Evolutionary conservation across 2,113 vertebrate species (phyloP).

Genomic region (Fukomys damarensis): DNA sequence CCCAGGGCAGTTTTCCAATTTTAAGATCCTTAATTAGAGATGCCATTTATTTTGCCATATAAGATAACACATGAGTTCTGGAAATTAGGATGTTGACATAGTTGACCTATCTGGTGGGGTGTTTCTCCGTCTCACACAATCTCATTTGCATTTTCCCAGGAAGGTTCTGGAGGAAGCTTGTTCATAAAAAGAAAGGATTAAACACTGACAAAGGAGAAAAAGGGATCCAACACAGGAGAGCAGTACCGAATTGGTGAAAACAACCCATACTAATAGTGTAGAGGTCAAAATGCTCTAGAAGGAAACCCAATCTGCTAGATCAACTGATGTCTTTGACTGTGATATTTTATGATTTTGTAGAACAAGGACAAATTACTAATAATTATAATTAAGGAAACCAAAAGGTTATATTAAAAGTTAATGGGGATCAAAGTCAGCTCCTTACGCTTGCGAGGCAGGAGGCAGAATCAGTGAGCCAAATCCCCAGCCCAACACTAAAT

Average conservation of each 20-base stretch:
- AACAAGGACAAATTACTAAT: not conserved
- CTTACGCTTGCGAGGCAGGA: too few relatives aligned
- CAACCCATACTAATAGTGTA: not conserved
- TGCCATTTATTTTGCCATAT: not conserved
- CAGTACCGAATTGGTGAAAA: not conserved
- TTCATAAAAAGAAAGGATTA: slow-evolving; percentile 32
- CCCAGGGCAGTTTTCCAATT: not conserved
- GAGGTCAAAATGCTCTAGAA: not conserved
- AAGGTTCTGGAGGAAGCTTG: not conserved
- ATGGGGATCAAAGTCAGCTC: too few relatives aligned
- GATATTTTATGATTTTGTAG: slow-evolving; percentile 20
- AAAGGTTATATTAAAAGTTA: slow-evolving; percentile 33
- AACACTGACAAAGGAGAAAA: not conserved
- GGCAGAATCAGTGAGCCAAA: too few relatives aligned
- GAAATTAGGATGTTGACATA: not conserved
- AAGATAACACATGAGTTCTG: not conserved
- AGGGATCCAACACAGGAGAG: slow-evolving; percentile 17
- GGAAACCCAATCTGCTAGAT: not conserved
- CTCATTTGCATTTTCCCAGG: not conserved
- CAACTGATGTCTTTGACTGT: not conserved
- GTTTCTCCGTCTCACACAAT: not conserved
- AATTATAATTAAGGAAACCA: slow-evolving; percentile 32
- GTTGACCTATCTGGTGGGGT: not conserved
- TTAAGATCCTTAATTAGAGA: not conserved
- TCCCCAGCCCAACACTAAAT: not conserved